Conservation (phyloP, 2,888 invertebrate species). For the Macrophya alboannulata region DNA sequence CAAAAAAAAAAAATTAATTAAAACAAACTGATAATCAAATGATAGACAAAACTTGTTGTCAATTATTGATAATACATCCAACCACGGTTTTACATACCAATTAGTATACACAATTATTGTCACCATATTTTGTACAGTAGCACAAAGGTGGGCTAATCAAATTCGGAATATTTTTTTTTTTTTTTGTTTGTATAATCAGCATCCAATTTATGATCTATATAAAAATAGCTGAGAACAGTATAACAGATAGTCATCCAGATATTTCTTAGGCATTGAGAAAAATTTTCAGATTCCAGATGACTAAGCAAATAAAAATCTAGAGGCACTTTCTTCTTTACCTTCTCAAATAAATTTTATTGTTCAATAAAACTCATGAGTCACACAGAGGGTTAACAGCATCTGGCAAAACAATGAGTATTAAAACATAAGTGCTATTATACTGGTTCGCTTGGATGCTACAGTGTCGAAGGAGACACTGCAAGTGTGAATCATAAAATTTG, state of each 20-base stretch:
- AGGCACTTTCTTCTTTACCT: background rate
- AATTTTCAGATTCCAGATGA: background rate
- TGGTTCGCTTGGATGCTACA: slow-evolving; percentile 52
- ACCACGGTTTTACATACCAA: background rate
- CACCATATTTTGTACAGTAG: background rate
- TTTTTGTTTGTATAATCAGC: background rate
- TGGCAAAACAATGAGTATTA: slow-evolving; percentile 50
- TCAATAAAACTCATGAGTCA: slow-evolving; percentile 48
- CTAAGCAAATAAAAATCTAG: background rate
- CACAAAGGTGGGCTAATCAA: background rate
- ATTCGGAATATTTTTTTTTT: background rate
- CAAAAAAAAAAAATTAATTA: background rate
- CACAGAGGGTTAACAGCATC: slow-evolving; percentile 51
- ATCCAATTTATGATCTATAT: background rate
- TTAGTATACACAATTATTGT: background rate
- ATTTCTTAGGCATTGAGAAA: background rate
- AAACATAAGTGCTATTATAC: slow-evolving; percentile 53
- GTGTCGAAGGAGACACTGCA: slow-evolving; percentile 53
- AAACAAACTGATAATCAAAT: background rate
- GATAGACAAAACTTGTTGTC: background rate
- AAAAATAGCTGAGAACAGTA: background rate
- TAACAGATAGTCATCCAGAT: background rate
- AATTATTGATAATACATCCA: slow-evolving; percentile 1
- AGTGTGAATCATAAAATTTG: slow-evolving; percentile 52
- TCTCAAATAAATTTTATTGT: slow-evolving; percentile 20